Conservation (phyloP, 2,113 vertebrate species). For the Tenrec ecaudatus region DNA sequence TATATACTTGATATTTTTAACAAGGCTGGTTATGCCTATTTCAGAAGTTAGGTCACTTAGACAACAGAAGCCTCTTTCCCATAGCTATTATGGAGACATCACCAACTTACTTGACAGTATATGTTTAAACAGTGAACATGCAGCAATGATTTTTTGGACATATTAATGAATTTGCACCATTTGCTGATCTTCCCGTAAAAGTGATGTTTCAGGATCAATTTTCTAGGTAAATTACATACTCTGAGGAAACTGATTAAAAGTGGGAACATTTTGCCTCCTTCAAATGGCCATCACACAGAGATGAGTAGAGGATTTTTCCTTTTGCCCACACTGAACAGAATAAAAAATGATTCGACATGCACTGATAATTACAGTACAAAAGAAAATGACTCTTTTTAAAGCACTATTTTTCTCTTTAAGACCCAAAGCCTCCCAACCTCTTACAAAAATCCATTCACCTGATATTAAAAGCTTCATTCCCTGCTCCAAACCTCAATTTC, state of each 20-base stretch:
- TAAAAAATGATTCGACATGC: conserved; percentile 73
- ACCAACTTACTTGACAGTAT: conserved; percentile 16
- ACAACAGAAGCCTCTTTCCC: background rate
- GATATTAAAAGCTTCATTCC: conserved; percentile 67
- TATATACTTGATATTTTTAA: conserved; percentile 17
- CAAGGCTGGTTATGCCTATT: background rate
- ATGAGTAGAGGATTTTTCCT: conserved; percentile 51
- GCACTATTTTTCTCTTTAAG: conserved; percentile 71
- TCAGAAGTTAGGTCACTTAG: background rate
- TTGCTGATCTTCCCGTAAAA: background rate
- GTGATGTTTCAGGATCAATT: conserved; percentile 57
- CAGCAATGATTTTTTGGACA: conserved; percentile 19
- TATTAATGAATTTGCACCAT: conserved; percentile 38
- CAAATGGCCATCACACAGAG: conserved; percentile 11
- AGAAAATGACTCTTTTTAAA: conserved; percentile 77
- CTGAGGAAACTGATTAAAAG: conserved; percentile 49
- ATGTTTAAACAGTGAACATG: background rate
- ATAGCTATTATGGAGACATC: conserved; percentile 21
- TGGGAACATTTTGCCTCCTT: conserved; percentile 44
- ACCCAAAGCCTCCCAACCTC: conserved; percentile 62
- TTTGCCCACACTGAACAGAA: conserved; percentile 42
- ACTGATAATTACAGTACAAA: conserved; percentile 75
- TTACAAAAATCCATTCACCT: conserved; percentile 79
- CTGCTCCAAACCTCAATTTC: conserved; percentile 68
- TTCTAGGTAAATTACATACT: conserved; percentile 47